Evolutionary conservation across 2,888 invertebrate genomes (phyloP).

Genomic region (Leucoptera coffeella): DNA sequence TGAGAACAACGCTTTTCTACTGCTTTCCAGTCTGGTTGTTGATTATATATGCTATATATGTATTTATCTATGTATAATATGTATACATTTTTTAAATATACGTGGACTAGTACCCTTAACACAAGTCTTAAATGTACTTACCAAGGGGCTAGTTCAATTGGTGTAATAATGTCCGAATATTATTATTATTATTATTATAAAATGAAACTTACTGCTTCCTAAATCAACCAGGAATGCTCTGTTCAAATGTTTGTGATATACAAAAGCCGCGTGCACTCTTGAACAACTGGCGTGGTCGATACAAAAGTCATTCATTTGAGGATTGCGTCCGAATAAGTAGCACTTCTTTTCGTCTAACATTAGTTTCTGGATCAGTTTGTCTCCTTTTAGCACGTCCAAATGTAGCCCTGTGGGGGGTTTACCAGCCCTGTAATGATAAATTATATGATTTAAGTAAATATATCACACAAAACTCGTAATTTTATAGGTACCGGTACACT

Average conservation of each 20-base stretch:
- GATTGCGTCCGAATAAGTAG: slow-evolving; percentile 95
- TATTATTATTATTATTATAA: no score
- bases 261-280: slow-evolving; percentile 91
- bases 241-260: slow-evolving; percentile 93
- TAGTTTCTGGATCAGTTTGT: slow-evolving; percentile 94
- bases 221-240: slow-evolving; percentile 95
- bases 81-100: no score
- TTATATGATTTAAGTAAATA: no score
- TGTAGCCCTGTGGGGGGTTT: slow-evolving; percentile 96
- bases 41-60: no score
- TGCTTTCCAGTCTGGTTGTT: no score
- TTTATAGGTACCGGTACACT: no score
- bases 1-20: no score
- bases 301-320: slow-evolving; percentile 95
- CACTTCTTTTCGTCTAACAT: slow-evolving; percentile 99
- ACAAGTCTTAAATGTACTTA: no score
- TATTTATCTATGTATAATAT: no score
- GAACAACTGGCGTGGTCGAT: slow-evolving; percentile 99
- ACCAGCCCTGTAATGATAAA: slow-evolving; percentile 74
- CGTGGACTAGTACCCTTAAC: no score
- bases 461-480: neutral
- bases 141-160: no score
- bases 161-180: no score
- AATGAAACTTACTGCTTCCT: slow-evolving; percentile 97
- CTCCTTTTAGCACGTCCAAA: slow-evolving; percentile 94